Evolutionary conservation across 2,113 vertebrate species (phyloP).

Genomic region (Caranx ignobilis): DNA sequence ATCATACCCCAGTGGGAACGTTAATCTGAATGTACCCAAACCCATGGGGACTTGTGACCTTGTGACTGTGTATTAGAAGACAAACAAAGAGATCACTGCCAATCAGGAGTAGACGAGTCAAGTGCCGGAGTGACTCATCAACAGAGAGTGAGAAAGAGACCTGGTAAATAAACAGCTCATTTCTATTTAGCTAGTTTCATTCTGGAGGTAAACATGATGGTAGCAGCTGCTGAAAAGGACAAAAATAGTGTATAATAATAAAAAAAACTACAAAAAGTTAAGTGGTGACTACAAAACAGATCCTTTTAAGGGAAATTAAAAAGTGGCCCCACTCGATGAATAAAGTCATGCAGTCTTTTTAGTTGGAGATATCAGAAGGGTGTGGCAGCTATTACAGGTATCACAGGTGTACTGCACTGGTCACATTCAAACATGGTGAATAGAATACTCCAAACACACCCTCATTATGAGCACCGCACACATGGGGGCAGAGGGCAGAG

Average conservation of each 20-base stretch:
- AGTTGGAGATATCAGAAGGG: background rate
- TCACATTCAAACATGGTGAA: background rate
- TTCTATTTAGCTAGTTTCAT: background rate
- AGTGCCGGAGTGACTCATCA: slow-evolving; percentile 19
- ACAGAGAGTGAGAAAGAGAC: background rate
- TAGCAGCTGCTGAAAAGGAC: background rate
- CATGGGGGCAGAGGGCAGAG: no score
- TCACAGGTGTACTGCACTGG: background rate
- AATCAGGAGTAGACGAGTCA: slow-evolving; percentile 7
- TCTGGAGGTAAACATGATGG: background rate
- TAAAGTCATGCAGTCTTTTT: no score
- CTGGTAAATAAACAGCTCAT: slow-evolving; percentile 9
- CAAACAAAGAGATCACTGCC: slow-evolving; percentile 24
- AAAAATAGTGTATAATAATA: background rate
- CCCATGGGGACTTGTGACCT: no score
- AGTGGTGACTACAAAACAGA: background rate
- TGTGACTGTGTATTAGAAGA: slow-evolving; percentile 10
- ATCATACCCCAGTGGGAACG: no score
- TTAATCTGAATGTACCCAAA: no score
- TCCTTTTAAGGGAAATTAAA: background rate
- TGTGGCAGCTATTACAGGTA: no score
- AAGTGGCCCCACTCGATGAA: no score
- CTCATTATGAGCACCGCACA: no score
- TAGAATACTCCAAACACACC: slow-evolving; percentile 17
- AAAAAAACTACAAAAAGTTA: no score